Evolutionary conservation across 92 coral and sea anemone species (phyloP), one percentile per base, ranked within the genome.

Genomic region (Galaxea fascicularis): DNA sequence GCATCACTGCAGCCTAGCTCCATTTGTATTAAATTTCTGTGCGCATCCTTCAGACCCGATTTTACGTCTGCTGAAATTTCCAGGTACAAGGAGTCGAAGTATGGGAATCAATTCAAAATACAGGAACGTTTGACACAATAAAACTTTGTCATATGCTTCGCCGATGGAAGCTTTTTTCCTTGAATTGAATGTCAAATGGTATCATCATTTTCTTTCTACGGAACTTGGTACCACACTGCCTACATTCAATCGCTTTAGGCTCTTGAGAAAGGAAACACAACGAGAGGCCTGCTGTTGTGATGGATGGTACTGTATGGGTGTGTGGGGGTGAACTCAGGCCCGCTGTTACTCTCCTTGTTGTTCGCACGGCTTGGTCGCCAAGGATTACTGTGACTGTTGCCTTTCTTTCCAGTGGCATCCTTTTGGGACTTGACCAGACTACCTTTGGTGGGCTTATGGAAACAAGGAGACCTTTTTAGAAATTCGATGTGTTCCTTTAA

Each of bases 281-380:
- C 66, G 45, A 87, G 87, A 25, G 90, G 87, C 45, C n/a, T n/a
- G n/a, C n/a, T n/a, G n/a, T n/a, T n/a, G n/a, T n/a, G n/a, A n/a
- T n/a, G n/a, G n/a, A n/a, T n/a, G n/a, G n/a, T n/a, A n/a, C n/a
- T n/a, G n/a, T n/a, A n/a, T n/a, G n/a, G n/a, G n/a, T n/a, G n/a
- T n/a, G n/a, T n/a, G n/a, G n/a, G n/a, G n/a, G n/a, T n/a, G n/a
- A n/a, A n/a, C n/a, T n/a, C n/a, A n/a, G n/a, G n/a, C n/a, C n/a
- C n/a, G n/a, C n/a, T n/a, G n/a, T n/a, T n/a, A n/a, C n/a, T n/a
- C n/a, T n/a, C n/a, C n/a, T n/a, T n/a, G n/a, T n/a, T n/a, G n/a
- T n/a, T n/a, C n/a, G n/a, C n/a, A n/a, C n/a, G n/a, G n/a, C 65
- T 72, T 31, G 79, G 92, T 66, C 75, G 88, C 80, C 79, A 88